Evolutionary conservation across 2,113 vertebrate species (phyloP).

Genomic region (Microtus richardsoni): DNA sequence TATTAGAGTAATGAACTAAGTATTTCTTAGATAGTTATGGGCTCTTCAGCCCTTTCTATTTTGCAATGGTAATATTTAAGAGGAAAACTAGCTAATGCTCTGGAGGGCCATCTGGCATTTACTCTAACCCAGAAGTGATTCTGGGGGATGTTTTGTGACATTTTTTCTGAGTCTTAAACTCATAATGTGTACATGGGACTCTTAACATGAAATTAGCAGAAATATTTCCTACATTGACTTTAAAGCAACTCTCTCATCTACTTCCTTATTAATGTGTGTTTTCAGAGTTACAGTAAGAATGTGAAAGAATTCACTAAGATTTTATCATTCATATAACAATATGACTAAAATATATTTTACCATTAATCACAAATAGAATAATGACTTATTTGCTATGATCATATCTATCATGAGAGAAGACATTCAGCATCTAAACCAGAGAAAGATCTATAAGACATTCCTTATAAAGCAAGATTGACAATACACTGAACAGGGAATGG

Average conservation of each 20-base stretch:
- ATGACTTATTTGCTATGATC: not conserved
- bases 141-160: not conserved
- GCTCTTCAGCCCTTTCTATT: not conserved
- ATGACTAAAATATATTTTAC: not conserved
- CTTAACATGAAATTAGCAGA: not conserved
- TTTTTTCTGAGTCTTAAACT: not conserved
- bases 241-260: not conserved
- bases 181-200: not conserved
- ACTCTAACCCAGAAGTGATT: not conserved
- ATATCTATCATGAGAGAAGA: not conserved
- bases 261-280: not conserved
- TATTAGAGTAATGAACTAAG: not conserved
- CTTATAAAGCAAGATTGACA: not conserved
- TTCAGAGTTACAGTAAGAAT: not conserved
- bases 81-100: not conserved
- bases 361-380: not conserved
- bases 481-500: not conserved
- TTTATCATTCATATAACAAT: not conserved
- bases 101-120: not conserved
- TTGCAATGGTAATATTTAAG: not conserved
- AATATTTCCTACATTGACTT: conserved; percentile 16
- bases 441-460: not conserved
- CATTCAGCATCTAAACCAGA: not conserved
- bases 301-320: not conserved
- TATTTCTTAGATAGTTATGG: not conserved